Evolutionary conservation across 2,797 vertebrate species (phyloP).

Genomic region (Heteromormyrus szaboi): DNA sequence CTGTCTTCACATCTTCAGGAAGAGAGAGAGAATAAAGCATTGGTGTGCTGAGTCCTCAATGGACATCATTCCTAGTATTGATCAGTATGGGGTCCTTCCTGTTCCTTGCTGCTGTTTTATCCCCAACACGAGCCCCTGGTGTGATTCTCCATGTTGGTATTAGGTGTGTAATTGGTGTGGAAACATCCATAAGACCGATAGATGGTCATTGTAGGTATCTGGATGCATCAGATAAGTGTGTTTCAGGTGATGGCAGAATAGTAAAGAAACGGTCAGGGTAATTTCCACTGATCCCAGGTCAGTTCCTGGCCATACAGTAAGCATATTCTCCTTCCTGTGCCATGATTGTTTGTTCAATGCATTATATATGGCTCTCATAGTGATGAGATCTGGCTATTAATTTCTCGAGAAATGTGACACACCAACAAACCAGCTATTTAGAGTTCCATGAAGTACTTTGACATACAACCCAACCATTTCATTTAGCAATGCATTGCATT

Average conservation of each 20-base stretch:
- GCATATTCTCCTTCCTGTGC: neutral
- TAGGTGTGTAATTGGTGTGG: neutral
- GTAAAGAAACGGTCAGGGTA: neutral
- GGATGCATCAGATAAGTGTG: neutral
- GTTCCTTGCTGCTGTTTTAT: neutral
- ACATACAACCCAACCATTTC: neutral
- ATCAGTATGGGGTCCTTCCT: neutral
- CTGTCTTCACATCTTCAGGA: slow-evolving; percentile 43
- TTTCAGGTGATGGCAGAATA: neutral
- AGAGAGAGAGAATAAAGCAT: slow-evolving; percentile 20
- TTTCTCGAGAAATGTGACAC: neutral
- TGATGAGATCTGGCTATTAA: neutral
- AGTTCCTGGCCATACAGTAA: neutral
- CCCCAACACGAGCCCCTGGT: neutral
- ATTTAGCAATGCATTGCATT: neutral
- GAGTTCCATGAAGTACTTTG: neutral
- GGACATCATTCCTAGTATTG: neutral
- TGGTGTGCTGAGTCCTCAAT: neutral
- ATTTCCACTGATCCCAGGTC: neutral
- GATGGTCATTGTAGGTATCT: neutral
- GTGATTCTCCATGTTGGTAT: neutral
- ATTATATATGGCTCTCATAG: neutral
- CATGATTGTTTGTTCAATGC: neutral
- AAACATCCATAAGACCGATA: neutral
- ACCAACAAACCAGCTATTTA: neutral